These are phyloP conservation scores for Catharus ustulatus DNA, from an alignment of 2,797 vertebrate genomes.

Conservation along the genomic window DNA sequence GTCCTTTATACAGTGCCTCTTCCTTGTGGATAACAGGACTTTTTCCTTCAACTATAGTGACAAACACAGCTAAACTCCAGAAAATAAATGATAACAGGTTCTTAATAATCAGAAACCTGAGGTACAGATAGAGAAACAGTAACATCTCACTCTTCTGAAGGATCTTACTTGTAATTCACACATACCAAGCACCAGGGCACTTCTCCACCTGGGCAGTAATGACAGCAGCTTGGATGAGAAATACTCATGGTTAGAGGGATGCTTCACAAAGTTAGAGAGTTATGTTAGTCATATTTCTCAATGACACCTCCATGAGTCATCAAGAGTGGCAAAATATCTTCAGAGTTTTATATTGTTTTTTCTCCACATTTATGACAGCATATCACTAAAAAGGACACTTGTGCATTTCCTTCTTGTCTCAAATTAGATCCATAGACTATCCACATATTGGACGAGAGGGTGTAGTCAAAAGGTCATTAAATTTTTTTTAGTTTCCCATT, in stretches of 20 bases:
- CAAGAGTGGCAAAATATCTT: neutral
- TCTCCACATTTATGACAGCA: neutral
- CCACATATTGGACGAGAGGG: neutral
- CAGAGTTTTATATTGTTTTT: neutral
- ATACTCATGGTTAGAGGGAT: neutral
- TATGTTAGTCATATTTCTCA: neutral
- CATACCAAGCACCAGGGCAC: neutral
- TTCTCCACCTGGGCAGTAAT: neutral
- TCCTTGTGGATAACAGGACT: neutral
- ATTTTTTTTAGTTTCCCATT: neutral
- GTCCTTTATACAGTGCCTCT: neutral
- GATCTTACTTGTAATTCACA: neutral
- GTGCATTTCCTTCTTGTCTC: neutral
- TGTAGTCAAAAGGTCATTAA: neutral
- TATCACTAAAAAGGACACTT: neutral
- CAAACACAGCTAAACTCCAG: neutral
- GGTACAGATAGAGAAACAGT: neutral
- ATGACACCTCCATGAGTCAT: neutral
- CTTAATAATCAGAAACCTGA: neutral
- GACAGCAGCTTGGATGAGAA: neutral
- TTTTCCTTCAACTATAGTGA: neutral
- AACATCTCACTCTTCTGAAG: neutral
- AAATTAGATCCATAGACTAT: neutral
- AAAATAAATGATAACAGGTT: neutral
- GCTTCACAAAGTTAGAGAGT: neutral